Evolutionary conservation across 2,113 vertebrate genomes (phyloP).

Genomic region (Halcyon senegalensis): DNA sequence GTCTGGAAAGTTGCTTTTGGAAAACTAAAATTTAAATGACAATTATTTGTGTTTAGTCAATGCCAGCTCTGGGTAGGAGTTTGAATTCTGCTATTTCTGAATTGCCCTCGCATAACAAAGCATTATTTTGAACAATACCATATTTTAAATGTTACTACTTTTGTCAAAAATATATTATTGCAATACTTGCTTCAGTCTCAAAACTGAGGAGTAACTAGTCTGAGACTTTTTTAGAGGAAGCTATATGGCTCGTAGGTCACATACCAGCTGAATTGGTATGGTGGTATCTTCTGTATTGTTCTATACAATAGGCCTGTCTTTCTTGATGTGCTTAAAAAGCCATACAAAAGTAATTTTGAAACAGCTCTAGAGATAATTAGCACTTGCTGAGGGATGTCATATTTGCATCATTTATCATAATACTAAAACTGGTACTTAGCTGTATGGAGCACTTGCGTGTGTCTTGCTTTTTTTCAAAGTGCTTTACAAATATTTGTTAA

Average conservation of each 20-base stretch:
- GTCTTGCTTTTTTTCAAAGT: neutral
- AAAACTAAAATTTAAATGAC: neutral
- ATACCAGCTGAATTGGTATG: neutral
- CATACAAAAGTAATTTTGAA: neutral
- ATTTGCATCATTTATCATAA: neutral
- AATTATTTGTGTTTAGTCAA: neutral
- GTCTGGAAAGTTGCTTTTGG: neutral
- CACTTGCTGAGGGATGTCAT: neutral
- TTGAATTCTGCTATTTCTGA: neutral
- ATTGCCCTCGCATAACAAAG: neutral
- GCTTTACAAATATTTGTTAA: conserved; percentile 11
- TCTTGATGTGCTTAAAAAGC: neutral
- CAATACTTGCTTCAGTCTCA: neutral
- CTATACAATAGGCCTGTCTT: neutral
- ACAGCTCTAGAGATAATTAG: neutral
- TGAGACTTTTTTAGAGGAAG: neutral
- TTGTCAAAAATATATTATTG: neutral
- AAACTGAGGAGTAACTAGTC: neutral
- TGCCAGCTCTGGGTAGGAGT: neutral
- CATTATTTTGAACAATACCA: neutral
- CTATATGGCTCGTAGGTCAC: accelerated
- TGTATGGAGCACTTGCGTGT: neutral
- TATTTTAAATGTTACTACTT: neutral
- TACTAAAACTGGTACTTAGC: neutral
- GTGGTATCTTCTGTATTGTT: neutral